Evolutionary conservation across 2,888 invertebrate species (phyloP).

Genomic region (Salpingus planirostris): DNA sequence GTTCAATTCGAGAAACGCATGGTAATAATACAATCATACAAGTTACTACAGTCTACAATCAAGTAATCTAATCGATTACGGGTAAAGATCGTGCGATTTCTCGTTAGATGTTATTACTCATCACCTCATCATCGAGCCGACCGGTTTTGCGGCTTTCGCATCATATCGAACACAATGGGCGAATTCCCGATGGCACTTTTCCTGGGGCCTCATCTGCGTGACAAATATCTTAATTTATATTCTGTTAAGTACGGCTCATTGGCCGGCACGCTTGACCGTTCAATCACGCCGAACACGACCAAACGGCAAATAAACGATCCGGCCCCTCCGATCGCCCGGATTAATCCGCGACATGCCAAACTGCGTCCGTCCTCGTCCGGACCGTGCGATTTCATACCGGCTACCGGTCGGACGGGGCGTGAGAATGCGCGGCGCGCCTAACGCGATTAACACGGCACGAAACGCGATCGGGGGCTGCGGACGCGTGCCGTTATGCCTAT

Average conservation of each 20-base stretch:
- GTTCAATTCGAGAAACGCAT: too few relatives aligned
- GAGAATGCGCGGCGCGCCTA: conserved; percentile 38
- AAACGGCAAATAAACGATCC: conserved; percentile 22
- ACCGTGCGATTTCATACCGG: conserved; percentile 3
- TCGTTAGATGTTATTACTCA: too few relatives aligned
- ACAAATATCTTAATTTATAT: conserved; percentile 36
- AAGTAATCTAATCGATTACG: too few relatives aligned
- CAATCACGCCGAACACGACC: conserved; percentile 26
- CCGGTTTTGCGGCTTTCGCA: too few relatives aligned
- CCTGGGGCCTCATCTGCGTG: too few relatives aligned
- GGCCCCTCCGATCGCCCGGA: conserved; percentile 12
- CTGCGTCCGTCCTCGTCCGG: conserved; percentile 1
- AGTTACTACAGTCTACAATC: too few relatives aligned
- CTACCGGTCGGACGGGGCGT: conserved; percentile 34
- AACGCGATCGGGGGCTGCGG: conserved; percentile 24
- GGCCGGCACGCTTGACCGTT: conserved; percentile 26
- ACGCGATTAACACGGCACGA: conserved; percentile 37
- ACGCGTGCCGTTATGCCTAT: conserved; percentile 34
- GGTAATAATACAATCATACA: too few relatives aligned
- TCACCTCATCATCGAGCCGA: too few relatives aligned
- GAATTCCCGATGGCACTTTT: too few relatives aligned
- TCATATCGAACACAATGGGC: too few relatives aligned
- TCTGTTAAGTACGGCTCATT: conserved; percentile 30
- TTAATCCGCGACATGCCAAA: conserved; percentile 10
- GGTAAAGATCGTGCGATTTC: too few relatives aligned